Base-by-base conservation (phyloP, 2,888 invertebrate genomes). In the Dioctria rufipes region DNA sequence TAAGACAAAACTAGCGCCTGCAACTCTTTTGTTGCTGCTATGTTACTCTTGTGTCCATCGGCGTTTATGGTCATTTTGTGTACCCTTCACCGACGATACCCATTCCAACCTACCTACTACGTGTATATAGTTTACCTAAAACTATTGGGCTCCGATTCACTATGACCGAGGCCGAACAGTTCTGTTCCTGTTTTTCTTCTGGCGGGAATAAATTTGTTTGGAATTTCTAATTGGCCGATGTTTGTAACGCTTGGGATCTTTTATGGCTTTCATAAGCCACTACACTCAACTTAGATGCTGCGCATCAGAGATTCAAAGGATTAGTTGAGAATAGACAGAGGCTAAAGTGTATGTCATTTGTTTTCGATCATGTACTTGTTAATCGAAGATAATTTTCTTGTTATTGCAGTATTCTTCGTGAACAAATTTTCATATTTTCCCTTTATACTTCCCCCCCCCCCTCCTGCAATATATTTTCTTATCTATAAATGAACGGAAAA, bases 1-100 rank as follows among this genome's bases (percentile, higher is more conserved):
- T 81, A 81, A 81, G 81, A 81, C 80, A 80, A 67, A 81, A 81
- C 81, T 81, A 79, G 79, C 81, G 81, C 81, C 81, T 81, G 8
- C 4, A 42, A 60, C 46, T 75, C 75, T 58, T 25, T 60, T 61
- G 75, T 58, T 46, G 75, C 75, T 75, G 75, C 75, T 75, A 25
- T 75, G 75, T 75, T 75, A 75, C 75, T 43, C 75, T 60, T 25
- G 75, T 75, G 75, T 75, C 75, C 75, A 61, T 25, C 75, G 75
- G 75, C 75, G 25, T 75, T 75, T 75, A 75, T 75, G 75, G 75
- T 75, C 75, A 75, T 75, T 75, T 61, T 75, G 75, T 75, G 75
- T 60, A 61, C 75, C 75, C 75, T 58, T 60, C 43, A 25, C 25
- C 0, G n/a, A 49, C 43, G 75, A 42, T 75, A 51, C 25, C 25